phyloP scores from a whole-genome alignment of 1,140 invertebrate species.

The Aethina tumida region DNA sequence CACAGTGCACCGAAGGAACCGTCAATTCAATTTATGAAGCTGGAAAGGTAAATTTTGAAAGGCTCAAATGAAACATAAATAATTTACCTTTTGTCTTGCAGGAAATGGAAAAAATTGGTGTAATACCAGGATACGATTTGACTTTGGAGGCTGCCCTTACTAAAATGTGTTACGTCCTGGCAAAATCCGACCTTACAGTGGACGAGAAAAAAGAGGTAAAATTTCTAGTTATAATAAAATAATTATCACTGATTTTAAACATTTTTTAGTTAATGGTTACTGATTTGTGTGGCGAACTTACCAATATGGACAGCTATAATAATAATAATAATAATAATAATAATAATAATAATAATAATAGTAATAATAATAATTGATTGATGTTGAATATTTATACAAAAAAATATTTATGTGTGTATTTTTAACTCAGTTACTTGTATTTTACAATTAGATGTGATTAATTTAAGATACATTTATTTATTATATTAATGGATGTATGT shows the following conservation, averaged over 20 bases:
- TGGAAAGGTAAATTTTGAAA: conserved; percentile 65
- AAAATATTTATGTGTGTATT: too few species aligned
- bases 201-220: conserved; percentile 18
- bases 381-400: too few species aligned
- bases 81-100: conserved; percentile 11
- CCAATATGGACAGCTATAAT: too few species aligned
- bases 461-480: too few species aligned
- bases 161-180: conserved; percentile 83
- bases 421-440: too few species aligned
- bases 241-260: background rate
- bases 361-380: too few species aligned
- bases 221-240: background rate
- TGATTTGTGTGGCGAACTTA: conserved; percentile 64
- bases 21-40: conserved; percentile 74
- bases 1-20: conserved; percentile 73
- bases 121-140: conserved; percentile 88
- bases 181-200: conserved; percentile 7
- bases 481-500: too few species aligned
- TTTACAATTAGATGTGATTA: too few species aligned
- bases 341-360: too few species aligned
- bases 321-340: too few species aligned
- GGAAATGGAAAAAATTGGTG: conserved; percentile 47
- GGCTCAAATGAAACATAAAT: background rate
- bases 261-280: conserved; percentile 61
- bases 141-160: conserved; percentile 88